Evolutionary conservation across 2,113 vertebrate species (phyloP), one percentile per base, ranked within the genome.

Genomic region (Phyllostomus hastatus): DNA sequence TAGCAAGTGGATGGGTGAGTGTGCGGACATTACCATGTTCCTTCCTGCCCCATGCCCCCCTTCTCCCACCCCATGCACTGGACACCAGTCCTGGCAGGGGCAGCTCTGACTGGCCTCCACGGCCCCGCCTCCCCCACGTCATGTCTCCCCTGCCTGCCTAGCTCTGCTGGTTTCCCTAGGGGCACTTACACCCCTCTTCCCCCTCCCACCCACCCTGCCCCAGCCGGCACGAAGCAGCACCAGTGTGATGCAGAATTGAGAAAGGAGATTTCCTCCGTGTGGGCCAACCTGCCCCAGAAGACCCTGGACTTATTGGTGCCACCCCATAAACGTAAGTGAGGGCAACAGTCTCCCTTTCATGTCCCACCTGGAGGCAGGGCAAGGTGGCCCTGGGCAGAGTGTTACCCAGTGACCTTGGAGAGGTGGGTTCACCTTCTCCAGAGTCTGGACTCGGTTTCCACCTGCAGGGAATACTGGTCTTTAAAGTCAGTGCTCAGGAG

Each of bases 211-310:
- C 20, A 7, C 41, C 78, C 54, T 48, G 54, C 14, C 94, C 5
- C 97, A 99, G 99, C 99, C 0, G 99, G 99, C 57, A 98, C 99
- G 0, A 99, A 99, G 88, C 99, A 99, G 98, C 99, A 99, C 79
- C 98, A 99, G 86, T 98, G 98, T 31, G 99, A 99, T 1, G 99
- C 99, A 0, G 99, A 99, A 96, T 84, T 99, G 78, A 99, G 99
- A 93, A 99, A 99, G 97, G 99, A 99, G 97, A 98, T 99, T 89
- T 98, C 99, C 0, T 98, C 99, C 1, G 99, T 99, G 92, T 99
- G 99, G 99, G 99, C 99, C 88, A 99, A 98, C 82, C 99, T 99
- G 11, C 99, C 99, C 35, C 99, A 99, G 97, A 99, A 99, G 98
- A 99, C 99, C 10, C 97, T 99, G 98, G 99, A 99, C 96, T 97